A percentile compares a stretch with the other conserved stretches of the same genome.
Evolutionary conservation across 2,888 invertebrate genomes (phyloP).

Genomic region (Oscheius onirici): DNA sequence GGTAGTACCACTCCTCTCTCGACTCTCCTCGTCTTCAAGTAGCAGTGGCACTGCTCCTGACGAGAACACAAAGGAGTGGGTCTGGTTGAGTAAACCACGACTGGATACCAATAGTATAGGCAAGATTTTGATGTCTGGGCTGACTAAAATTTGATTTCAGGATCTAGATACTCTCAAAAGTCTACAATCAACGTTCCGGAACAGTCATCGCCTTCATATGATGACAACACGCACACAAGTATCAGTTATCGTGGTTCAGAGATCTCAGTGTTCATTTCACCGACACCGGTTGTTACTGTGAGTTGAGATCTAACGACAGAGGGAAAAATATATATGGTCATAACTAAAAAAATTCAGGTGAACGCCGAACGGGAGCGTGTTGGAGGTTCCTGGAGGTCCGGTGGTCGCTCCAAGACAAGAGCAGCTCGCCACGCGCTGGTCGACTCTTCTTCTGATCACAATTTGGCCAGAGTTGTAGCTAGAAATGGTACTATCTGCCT

Average conservation of each 20-base stretch:
- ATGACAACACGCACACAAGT: conserved; percentile 51
- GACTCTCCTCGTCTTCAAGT: conserved; percentile 56
- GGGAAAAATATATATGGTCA: neutral
- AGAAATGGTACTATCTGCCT: conserved; percentile 11
- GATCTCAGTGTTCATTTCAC: conserved; percentile 66
- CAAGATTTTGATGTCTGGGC: neutral
- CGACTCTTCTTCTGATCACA: conserved; percentile 55
- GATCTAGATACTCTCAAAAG: conserved; percentile 60
- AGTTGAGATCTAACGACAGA: neutral
- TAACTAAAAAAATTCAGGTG: conserved; percentile 37
- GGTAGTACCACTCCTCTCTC: conserved; percentile 64
- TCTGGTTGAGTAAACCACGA: conserved; percentile 57
- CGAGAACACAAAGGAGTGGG: conserved; percentile 65
- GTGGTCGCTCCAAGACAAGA: conserved; percentile 36
- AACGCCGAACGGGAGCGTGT: conserved; percentile 28
- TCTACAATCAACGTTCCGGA: conserved; percentile 55
- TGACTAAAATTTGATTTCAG: conserved; percentile 36
- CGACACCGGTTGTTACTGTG: conserved; percentile 52
- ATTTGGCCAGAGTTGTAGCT: conserved; percentile 42
- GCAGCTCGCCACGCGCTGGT: conserved; percentile 41
- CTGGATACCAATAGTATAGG: conserved; percentile 49
- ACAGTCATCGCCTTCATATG: conserved; percentile 50
- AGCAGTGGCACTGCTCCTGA: conserved; percentile 39
- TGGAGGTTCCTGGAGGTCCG: conserved; percentile 29
- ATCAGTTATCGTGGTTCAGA: conserved; percentile 69